These are phyloP conservation scores for Scomber colias DNA, from an alignment of 2,113 vertebrate genomes.

Conservation along the genomic window DNA sequence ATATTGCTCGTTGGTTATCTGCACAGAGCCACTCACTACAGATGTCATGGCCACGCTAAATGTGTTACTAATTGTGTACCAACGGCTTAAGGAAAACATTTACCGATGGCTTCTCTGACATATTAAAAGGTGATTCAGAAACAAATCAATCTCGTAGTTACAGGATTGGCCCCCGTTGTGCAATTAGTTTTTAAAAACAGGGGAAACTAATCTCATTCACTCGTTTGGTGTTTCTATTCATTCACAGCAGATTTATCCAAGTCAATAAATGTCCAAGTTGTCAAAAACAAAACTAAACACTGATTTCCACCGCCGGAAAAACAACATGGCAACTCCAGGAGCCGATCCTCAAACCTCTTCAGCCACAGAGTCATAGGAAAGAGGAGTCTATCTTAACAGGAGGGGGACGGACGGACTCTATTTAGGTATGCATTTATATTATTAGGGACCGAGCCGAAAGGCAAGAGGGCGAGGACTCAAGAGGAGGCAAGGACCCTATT, in stretches of 20 bases:
- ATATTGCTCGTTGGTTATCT: slow-evolving; percentile 37
- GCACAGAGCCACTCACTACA: slow-evolving; percentile 11
- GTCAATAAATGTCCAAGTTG: background rate
- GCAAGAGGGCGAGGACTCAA: no score
- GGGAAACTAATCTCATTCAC: slow-evolving; percentile 1
- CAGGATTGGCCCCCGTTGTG: background rate
- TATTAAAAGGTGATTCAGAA: slow-evolving; percentile 7
- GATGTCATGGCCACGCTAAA: slow-evolving; percentile 6
- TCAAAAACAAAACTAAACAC: background rate
- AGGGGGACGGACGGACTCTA: no score
- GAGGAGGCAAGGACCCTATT: no score
- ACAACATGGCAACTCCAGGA: slow-evolving; percentile 6
- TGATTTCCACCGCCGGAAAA: background rate
- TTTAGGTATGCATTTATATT: no score
- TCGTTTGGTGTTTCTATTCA: background rate
- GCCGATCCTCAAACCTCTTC: background rate
- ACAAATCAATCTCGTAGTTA: background rate
- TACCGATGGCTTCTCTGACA: slow-evolving; percentile 1
- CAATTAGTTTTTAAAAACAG: background rate
- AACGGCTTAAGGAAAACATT: slow-evolving; percentile 22
- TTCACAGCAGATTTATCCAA: background rate
- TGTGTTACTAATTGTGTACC: slow-evolving; percentile 31
- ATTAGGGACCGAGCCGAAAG: no score
- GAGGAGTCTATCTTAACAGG: background rate
- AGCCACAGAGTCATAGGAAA: background rate